These are phyloP conservation scores for Sebastes hopkinsi DNA, from an alignment of 2,797 vertebrate genomes.

Conservation along the genomic window DNA sequence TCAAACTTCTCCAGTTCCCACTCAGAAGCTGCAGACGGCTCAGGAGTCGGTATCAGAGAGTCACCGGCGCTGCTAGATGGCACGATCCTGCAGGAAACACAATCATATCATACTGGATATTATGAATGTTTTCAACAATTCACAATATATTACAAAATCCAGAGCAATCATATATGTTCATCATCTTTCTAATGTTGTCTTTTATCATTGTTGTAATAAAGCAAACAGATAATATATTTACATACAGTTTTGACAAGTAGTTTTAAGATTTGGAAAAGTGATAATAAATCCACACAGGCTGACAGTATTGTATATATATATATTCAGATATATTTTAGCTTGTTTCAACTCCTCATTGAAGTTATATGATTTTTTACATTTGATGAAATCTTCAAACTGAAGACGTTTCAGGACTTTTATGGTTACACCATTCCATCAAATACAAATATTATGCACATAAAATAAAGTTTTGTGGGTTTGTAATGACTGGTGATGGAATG, in stretches of 20 bases:
- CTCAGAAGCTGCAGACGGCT: constrained; percentile 43
- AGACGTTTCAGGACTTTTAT: not conserved
- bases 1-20: constrained; percentile 66
- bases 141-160: not conserved
- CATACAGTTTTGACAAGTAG: not conserved
- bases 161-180: not conserved
- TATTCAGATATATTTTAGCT: not conserved
- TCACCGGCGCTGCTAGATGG: not conserved
- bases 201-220: not conserved
- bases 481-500: not conserved
- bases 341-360: not conserved
- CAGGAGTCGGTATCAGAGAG: constrained; percentile 34
- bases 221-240: not conserved
- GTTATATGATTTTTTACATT: not conserved
- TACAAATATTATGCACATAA: not conserved
- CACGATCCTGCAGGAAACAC: constrained; percentile 23
- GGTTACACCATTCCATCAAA: not conserved
- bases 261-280: no score
- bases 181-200: not conserved
- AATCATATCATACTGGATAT: constrained; percentile 9
- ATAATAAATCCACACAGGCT: not conserved
- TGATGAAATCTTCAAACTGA: not conserved
- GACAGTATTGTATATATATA: not conserved
- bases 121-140: not conserved
- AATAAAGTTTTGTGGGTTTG: not conserved